Evolutionary conservation across 2,797 vertebrate genomes (phyloP), one percentile per base, ranked within the genome.

Genomic region (Agapornis canus): DNA sequence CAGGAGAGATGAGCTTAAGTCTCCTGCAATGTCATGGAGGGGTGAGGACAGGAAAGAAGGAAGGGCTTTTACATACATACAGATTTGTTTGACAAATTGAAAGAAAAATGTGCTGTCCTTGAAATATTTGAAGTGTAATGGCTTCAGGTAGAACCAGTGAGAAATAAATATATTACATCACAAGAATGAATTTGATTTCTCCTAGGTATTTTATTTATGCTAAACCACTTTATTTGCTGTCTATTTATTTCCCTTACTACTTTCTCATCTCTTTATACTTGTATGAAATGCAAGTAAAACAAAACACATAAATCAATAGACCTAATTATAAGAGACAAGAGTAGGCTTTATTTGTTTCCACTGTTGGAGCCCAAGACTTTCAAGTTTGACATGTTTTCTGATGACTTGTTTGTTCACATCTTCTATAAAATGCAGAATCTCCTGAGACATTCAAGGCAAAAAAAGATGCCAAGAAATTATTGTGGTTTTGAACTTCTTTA

Each of bases 311-410:
- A 82, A 90, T 94, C 26, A 78, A 60, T 91, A 89, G 52, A 82
- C 40, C 43, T 95, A 84, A 94, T 87, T 94, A 88, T 60, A 73
- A 51, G 40, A 94, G 66, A 86, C 80, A 89, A 73, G 82, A 76
- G 42, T 48, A 65, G 25, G 61, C 76, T 92, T 80, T 72, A 43
- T 56, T 78, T 75, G n/a, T 32, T 94, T 91, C 52, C 63, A 54
- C 73, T 51, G n/a, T 4, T 82, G 90, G 39, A 92, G 31, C 31
- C 43, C 72, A 47, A 80, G 75, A 96, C 51, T 95, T 87, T 90
- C 52, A 75, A 90, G 68, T 91, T 88, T 93, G 60, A 80, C 65
- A 31, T 85, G 23, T 96, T 96, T 93, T 86, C 59, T 83, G 70
- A 86, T 3, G 4, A 90, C 69, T 95, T 95, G 91, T 90, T 97